These are phyloP conservation scores for Epicampocera succincta DNA, from an alignment of 2,888 invertebrate species.

Conservation along the genomic window DNA sequence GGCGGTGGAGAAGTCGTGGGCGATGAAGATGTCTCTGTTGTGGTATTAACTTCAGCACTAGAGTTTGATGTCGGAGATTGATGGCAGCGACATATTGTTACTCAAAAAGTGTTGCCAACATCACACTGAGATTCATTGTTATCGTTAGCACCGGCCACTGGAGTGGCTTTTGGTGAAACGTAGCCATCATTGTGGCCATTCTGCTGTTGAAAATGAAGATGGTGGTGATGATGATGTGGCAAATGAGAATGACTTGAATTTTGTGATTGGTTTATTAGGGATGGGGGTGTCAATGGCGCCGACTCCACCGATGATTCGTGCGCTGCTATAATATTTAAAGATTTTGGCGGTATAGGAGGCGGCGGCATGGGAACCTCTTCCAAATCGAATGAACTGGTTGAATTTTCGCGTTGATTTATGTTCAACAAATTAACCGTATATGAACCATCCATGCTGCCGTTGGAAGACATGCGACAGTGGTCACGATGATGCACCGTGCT, in stretches of 20 bases:
- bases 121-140: constrained; percentile 73
- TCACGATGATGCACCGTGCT: constrained; percentile 78
- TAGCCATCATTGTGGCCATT: constrained; percentile 76
- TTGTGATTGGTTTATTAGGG: constrained; percentile 44
- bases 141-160: constrained; percentile 46
- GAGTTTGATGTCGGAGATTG: constrained; percentile 72
- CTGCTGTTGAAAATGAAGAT: constrained; percentile 71
- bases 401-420: constrained; percentile 78
- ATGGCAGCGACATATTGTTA: constrained; percentile 81
- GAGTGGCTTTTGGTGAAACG: constrained; percentile 75
- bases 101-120: constrained; percentile 80
- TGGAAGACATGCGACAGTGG: constrained; percentile 76
- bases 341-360: constrained; percentile 81
- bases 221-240: constrained; percentile 70
- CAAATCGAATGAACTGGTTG: constrained; percentile 78
- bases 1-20: constrained; percentile 74
- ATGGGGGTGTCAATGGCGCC: constrained; percentile 49
- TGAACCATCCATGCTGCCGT: constrained; percentile 74
- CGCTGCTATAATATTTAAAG: constrained; percentile 73
- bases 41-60: constrained; percentile 68
- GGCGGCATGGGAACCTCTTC: constrained; percentile 80
- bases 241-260: constrained; percentile 69
- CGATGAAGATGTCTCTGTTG: constrained; percentile 65
- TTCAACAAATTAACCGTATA: constrained; percentile 72
- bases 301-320: constrained; percentile 58